These are phyloP conservation scores for Nannobrachium achirus DNA, from an alignment of 2,113 vertebrate genomes.

Conservation along the genomic window DNA sequence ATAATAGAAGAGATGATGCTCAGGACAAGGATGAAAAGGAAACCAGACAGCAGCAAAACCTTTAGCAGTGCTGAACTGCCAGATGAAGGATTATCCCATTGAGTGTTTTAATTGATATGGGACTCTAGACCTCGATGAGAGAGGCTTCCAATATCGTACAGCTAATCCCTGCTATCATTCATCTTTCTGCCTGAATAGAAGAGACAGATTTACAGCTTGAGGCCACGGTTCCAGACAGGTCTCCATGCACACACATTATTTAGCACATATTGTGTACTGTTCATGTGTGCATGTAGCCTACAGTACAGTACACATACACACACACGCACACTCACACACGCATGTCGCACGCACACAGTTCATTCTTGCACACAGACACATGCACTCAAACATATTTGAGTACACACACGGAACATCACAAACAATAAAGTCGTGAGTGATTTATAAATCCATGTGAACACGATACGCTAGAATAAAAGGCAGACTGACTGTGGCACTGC, in stretches of 20 bases:
- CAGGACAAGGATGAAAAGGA: conserved; percentile 2
- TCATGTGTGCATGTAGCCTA: too few relatives aligned
- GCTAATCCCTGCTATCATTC: conserved; percentile 24
- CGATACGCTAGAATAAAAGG: conserved; percentile 7
- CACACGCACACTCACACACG: background rate
- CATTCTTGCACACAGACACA: too few relatives aligned
- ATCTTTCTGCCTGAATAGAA: conserved; percentile 18
- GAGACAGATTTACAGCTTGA: conserved; percentile 12
- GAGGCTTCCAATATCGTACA: background rate
- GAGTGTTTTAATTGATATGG: conserved; percentile 40
- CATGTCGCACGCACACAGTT: background rate
- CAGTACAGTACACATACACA: background rate
- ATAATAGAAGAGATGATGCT: background rate
- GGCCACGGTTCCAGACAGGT: conserved; percentile 11
- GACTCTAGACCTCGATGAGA: conserved; percentile 27
- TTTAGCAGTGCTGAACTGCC: background rate
- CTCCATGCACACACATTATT: background rate
- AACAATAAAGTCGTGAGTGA: background rate
- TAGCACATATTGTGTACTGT: too few relatives aligned
- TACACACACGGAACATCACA: background rate
- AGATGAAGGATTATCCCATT: conserved; percentile 40
- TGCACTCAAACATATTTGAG: background rate
- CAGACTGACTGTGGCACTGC: conserved; percentile 15
- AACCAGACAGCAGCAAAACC: conserved; percentile 24
- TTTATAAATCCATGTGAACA: conserved; percentile 19